Conservation (phyloP, 2,888 invertebrate genomes). For the Acanthosepion lycidas region DNA sequence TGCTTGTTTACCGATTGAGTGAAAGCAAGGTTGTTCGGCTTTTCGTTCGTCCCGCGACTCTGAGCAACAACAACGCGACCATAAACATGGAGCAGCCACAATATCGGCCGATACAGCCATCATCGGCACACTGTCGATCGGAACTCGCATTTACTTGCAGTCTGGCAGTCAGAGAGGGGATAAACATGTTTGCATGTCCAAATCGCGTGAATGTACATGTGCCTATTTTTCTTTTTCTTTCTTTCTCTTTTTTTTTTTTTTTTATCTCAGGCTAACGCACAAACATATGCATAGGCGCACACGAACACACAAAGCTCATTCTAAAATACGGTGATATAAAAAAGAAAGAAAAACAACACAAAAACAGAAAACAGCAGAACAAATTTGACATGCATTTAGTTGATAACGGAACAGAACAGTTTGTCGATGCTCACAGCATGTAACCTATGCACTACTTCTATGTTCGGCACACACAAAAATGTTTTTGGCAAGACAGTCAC, state of each 20-base stretch:
- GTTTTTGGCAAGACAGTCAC: not conserved
- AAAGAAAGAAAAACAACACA: not conserved
- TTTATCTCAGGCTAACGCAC: not conserved
- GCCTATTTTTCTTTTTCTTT: not conserved
- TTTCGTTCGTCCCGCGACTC: not conserved
- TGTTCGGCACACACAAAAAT: too few species aligned
- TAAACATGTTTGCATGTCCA: conserved; percentile 22
- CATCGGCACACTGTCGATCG: not conserved
- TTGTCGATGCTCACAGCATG: not conserved
- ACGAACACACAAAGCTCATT: not conserved
- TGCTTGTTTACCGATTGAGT: not conserved
- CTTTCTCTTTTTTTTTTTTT: too few species aligned
- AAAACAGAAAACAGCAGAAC: not conserved
- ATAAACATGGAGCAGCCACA: conserved; percentile 18
- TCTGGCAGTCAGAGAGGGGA: not conserved
- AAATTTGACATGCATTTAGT: not conserved
- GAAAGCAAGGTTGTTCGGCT: not conserved
- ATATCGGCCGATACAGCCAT: not conserved
- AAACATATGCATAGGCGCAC: not conserved
- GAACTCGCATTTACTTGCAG: not conserved
- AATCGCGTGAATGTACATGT: not conserved
- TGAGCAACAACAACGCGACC: conserved; percentile 8
- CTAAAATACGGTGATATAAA: not conserved
- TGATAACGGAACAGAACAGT: not conserved
- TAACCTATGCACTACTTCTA: not conserved